Percentiles rank a stretch among this genome's conserved stretches.
Evolutionary conservation across 2,113 vertebrate genomes (phyloP).

Genomic region (Thalassarche chlororhynchos): DNA sequence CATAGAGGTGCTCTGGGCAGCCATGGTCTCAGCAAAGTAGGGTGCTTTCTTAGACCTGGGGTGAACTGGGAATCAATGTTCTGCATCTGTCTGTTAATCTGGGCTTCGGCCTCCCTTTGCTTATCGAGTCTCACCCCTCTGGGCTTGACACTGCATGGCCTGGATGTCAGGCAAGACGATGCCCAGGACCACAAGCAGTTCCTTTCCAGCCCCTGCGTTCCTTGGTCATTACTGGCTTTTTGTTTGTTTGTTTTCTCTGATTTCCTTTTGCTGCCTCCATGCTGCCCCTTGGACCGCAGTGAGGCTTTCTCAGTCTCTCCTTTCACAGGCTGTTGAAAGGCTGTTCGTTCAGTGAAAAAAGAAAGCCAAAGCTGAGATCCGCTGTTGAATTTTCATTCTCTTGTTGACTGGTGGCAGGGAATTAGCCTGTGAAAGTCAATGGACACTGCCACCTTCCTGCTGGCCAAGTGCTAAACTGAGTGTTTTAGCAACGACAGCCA

Average conservation of each 20-base stretch:
- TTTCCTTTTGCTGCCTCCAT: background rate
- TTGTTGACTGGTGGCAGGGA: background rate
- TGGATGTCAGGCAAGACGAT: background rate
- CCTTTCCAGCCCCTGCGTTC: background rate
- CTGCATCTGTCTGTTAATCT: background rate
- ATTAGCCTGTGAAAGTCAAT: background rate
- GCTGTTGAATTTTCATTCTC: background rate
- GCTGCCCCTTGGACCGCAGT: background rate
- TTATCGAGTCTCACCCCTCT: accelerated
- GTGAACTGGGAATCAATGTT: background rate
- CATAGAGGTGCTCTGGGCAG: background rate
- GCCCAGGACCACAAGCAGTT: background rate
- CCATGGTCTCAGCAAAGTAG: background rate
- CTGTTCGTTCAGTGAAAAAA: background rate
- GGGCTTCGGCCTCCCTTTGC: background rate
- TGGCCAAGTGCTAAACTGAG: background rate
- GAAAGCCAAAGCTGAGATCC: background rate
- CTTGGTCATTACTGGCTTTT: background rate
- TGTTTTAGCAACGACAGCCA: background rate
- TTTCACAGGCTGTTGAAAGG: background rate
- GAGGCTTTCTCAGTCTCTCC: background rate
- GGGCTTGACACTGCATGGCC: background rate
- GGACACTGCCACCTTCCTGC: background rate
- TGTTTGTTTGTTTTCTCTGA: background rate
- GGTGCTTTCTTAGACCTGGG: background rate